Conservation (phyloP, 2,888 invertebrate genomes). For the Limnephilus marmoratus region DNA sequence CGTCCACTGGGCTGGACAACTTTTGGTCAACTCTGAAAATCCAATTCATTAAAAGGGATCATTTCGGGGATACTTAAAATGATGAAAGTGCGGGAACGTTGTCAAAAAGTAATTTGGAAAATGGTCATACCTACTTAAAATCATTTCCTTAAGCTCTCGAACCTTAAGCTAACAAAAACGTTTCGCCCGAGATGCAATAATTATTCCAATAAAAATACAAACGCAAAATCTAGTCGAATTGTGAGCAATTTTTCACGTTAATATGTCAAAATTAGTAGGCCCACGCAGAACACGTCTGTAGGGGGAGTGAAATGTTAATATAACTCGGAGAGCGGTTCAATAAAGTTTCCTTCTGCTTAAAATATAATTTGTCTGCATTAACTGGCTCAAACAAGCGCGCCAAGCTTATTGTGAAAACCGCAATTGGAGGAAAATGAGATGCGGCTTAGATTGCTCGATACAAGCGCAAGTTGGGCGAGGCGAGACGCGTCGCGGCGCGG, state of each 20-base stretch:
- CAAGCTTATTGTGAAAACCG: constrained; percentile 43
- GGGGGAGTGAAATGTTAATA: background rate
- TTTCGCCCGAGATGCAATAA: background rate
- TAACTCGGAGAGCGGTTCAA: background rate
- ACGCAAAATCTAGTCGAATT: background rate
- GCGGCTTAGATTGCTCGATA: constrained; percentile 26
- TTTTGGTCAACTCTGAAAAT: constrained; percentile 50
- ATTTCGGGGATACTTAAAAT: background rate
- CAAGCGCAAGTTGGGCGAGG: constrained; percentile 25
- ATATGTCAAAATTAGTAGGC: background rate
- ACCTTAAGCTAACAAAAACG: background rate
- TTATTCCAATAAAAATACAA: background rate
- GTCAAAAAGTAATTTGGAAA: too few species aligned
- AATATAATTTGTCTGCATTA: constrained; percentile 37
- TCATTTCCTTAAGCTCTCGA: background rate
- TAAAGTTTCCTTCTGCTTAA: constrained; percentile 31
- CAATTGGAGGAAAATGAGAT: constrained; percentile 30
- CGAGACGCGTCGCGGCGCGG: constrained; percentile 13
- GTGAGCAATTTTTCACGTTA: background rate
- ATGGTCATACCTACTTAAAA: background rate
- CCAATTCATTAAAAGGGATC: constrained; percentile 40
- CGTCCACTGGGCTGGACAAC: constrained; percentile 44
- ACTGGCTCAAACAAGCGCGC: constrained; percentile 25
- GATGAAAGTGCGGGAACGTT: too few species aligned
- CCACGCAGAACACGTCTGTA: background rate